Percentiles rank a stretch among this genome's conserved stretches.
phyloP scores from a whole-genome alignment of 1,140 invertebrate genomes.

The Nasonia giraulti region DNA sequence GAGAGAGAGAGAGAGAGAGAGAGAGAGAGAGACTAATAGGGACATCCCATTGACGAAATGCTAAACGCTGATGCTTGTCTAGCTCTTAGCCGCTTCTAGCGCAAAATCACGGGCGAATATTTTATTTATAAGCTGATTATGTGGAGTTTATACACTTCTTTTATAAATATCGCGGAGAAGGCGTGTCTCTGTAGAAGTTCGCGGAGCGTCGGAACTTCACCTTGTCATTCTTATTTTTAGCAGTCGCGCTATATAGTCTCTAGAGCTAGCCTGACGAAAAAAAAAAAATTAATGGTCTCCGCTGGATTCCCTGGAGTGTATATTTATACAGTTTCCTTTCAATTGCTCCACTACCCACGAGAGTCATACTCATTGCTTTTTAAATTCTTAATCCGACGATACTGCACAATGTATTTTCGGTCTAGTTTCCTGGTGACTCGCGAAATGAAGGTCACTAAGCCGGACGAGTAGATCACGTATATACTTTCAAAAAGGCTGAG shows the following conservation, averaged over 20 bases:
- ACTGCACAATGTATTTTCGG: neutral
- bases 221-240: conserved; percentile 17
- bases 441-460: neutral
- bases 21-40: conserved; percentile 15
- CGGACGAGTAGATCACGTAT: too few species aligned
- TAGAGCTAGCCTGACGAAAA: too few species aligned
- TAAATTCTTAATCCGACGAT: neutral
- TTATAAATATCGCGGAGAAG: neutral
- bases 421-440: neutral
- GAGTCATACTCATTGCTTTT: too few species aligned
- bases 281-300: too few species aligned
- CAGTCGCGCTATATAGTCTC: neutral
- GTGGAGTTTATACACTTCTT: too few species aligned
- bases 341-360: too few species aligned
- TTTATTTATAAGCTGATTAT: too few species aligned
- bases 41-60: conserved; percentile 26
- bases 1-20: neutral
- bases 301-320: neutral
- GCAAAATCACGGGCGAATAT: neutral
- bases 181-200: neutral
- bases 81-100: neutral
- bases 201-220: neutral
- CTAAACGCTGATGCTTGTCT: neutral
- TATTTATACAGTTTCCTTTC: too few species aligned
- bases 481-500: too few species aligned